Percentiles rank a stretch among this genome's conserved stretches.
Conservation (phyloP, 2,888 invertebrate species). For the Drosophila dives region DNA sequence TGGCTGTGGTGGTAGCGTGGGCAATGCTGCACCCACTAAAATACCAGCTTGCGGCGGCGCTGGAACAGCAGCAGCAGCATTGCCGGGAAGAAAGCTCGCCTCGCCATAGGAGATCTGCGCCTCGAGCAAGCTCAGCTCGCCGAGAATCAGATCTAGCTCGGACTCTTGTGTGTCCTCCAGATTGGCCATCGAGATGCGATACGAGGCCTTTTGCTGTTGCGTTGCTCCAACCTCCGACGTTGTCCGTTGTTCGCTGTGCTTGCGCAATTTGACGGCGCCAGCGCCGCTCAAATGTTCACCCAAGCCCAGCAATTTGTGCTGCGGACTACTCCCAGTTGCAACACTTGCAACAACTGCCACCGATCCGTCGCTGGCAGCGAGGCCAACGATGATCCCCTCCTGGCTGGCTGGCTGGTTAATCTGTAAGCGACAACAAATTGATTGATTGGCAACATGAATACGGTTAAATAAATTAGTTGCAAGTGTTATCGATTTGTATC, state of each 20-base stretch:
- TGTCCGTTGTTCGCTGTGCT: conserved; percentile 75
- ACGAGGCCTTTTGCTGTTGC: conserved; percentile 76
- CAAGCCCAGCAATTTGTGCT: conserved; percentile 51
- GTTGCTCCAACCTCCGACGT: conserved; percentile 29
- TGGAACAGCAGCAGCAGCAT: conserved; percentile 4
- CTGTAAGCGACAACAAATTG: conserved; percentile 32
- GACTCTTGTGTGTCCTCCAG: conserved; percentile 98
- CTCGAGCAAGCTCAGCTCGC: conserved; percentile 97
- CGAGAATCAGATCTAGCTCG: conserved; percentile 98
- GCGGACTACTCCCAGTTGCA: conserved; percentile 37
- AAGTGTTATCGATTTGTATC: neutral
- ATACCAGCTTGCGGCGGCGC: neutral
- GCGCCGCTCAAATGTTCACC: conserved; percentile 55
- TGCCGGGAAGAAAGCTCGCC: conserved; percentile 67
- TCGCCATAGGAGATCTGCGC: conserved; percentile 84
- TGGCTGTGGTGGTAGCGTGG: conserved; percentile 12
- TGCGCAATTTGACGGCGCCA: conserved; percentile 79
- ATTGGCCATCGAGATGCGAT: conserved; percentile 98
- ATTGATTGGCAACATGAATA: neutral
- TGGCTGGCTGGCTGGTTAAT: conserved; percentile 55
- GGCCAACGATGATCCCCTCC: conserved; percentile 64
- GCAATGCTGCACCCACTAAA: conserved; percentile 5
- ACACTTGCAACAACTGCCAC: conserved; percentile 34
- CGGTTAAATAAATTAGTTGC: too few species aligned
- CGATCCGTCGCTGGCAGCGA: conserved; percentile 61